These are phyloP conservation scores for Uropetala carovei DNA, from an alignment of 2,888 invertebrate species.

Conservation along the genomic window DNA sequence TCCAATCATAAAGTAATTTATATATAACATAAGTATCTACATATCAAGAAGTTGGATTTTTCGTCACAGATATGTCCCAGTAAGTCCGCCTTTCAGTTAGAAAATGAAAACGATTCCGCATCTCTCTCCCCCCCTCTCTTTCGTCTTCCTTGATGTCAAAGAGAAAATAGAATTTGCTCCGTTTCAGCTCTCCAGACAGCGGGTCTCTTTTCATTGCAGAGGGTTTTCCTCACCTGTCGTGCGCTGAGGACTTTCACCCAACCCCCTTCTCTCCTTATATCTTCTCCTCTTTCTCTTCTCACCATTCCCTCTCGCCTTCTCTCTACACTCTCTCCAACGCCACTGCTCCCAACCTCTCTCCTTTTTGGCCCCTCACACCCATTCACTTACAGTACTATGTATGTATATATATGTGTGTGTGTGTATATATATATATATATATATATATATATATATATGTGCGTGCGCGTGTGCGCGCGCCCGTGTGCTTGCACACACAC, in stretches of 20 bases:
- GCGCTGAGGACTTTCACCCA: background rate
- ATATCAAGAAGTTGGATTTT: too few species aligned
- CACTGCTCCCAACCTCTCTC: background rate
- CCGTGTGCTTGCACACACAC: too few species aligned
- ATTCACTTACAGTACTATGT: background rate
- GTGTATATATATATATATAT: slow-evolving; percentile 11
- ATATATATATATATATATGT: background rate
- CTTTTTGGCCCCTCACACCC: too few species aligned
- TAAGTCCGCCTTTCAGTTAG: too few species aligned
- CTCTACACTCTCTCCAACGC: background rate
- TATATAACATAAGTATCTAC: too few species aligned
- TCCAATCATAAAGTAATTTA: too few species aligned
- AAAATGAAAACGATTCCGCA: too few species aligned
- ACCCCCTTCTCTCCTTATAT: background rate
- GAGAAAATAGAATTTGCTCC: background rate
- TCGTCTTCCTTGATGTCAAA: background rate
- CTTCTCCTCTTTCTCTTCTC: background rate
- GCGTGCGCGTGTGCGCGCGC: too few species aligned
- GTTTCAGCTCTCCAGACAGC: slow-evolving; percentile 45
- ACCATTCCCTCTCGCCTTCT: background rate
- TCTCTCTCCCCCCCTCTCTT: background rate
- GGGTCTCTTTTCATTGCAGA: background rate
- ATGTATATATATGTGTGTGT: background rate
- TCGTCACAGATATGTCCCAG: too few species aligned
- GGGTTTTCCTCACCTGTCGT: background rate